Evolutionary conservation across 2,888 invertebrate species (phyloP).

Genomic region (Eupithecia exiguata): DNA sequence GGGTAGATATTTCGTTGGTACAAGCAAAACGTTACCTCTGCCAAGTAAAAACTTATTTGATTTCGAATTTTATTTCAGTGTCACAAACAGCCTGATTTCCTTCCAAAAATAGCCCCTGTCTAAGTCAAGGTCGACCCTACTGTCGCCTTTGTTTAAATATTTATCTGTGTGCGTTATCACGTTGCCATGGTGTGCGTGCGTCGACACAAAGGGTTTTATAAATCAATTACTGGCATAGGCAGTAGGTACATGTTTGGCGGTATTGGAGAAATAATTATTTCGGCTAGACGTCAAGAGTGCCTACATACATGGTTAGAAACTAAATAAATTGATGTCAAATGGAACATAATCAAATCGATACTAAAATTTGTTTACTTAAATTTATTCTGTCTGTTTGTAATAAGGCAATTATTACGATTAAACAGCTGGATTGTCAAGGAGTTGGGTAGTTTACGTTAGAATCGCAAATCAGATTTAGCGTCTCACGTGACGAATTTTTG

Average conservation of each 20-base stretch:
- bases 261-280: not conserved
- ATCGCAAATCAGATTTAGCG: too few species aligned
- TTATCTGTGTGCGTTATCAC: conserved; percentile 37
- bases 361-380: not conserved
- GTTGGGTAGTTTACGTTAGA: not conserved
- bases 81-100: conserved; percentile 23
- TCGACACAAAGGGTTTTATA: conserved; percentile 42
- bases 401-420: not conserved
- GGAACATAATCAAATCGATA: not conserved
- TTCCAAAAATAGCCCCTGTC: conserved; percentile 36
- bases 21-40: not conserved
- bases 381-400: not conserved
- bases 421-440: not conserved
- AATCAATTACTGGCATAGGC: conserved; percentile 40
- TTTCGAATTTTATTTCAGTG: not conserved
- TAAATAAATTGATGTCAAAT: not conserved
- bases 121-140: conserved; percentile 41
- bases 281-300: not conserved
- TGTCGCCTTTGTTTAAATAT: conserved; percentile 40
- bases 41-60: not conserved
- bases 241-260: not conserved
- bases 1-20: not conserved
- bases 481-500: too few species aligned
- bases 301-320: not conserved
- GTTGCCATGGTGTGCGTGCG: conserved; percentile 39